These are phyloP conservation scores for Callosobruchus maculatus DNA, from an alignment of 2,888 invertebrate genomes.

Conservation along the genomic window DNA sequence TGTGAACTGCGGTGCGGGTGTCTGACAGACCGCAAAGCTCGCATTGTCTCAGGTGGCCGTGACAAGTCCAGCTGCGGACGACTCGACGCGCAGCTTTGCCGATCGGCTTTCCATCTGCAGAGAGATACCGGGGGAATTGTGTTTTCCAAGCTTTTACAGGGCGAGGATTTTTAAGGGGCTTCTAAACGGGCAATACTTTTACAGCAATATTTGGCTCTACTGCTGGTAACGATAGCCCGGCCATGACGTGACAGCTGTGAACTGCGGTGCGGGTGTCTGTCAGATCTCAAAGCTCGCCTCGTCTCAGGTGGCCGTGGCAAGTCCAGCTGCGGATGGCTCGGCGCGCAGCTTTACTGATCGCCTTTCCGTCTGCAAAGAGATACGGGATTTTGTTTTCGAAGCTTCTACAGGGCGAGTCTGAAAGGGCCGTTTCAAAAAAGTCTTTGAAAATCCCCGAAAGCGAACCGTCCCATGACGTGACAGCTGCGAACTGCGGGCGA, in stretches of 20 bases:
- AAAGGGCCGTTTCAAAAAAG: no score
- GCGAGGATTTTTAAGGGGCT: no score
- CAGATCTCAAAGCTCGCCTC: neutral
- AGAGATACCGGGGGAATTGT: no score
- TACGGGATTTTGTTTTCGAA: no score
- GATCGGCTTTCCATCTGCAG: no score
- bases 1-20: neutral
- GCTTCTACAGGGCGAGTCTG: no score
- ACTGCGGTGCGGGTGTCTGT: neutral
- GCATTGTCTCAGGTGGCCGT: neutral
- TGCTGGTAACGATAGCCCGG: no score
- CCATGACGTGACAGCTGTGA: neutral
- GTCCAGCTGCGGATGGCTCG: neutral
- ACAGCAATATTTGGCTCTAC: no score
- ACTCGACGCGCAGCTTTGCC: neutral
- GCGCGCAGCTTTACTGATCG: neutral
- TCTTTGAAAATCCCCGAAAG: neutral
- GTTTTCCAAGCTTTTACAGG: no score
- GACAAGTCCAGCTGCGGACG: neutral
- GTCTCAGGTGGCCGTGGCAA: neutral
- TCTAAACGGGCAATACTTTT: no score
- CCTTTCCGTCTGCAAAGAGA: no score
- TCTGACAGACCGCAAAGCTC: neutral
- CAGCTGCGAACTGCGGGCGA: neutral
- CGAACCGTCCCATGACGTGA: neutral